Evolutionary conservation across 2,888 invertebrate species (phyloP).

Genomic region (Lasioglossum figueresi): DNA sequence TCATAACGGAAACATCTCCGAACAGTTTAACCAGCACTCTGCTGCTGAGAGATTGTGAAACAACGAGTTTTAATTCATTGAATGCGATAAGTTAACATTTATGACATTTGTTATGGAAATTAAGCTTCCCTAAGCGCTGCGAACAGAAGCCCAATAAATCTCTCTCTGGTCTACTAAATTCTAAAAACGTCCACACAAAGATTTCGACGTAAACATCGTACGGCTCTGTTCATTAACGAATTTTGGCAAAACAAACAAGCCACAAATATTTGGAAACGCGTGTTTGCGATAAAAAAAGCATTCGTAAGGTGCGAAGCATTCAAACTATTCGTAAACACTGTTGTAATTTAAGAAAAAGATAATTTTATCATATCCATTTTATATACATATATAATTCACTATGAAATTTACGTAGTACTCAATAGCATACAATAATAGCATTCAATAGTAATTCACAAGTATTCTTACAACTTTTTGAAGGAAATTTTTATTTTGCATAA

Average conservation of each 20-base stretch:
- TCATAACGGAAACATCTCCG: not conserved
- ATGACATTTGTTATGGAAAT: not conserved
- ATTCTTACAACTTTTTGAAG: no score
- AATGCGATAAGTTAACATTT: not conserved
- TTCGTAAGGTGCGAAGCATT: not conserved
- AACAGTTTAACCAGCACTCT: not conserved
- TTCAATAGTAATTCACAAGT: no score
- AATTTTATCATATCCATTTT: not conserved
- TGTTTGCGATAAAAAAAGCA: not conserved
- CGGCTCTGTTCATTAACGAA: not conserved
- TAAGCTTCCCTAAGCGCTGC: not conserved
- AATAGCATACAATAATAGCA: no score
- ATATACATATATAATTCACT: not conserved
- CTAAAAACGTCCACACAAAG: not conserved
- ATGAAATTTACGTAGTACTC: not conserved
- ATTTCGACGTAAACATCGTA: not conserved
- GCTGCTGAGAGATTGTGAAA: not conserved
- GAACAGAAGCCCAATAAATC: not conserved
- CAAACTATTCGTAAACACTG: not conserved
- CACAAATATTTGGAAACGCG: constrained; percentile 2
- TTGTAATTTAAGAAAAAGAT: not conserved
- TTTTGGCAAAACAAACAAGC: not conserved
- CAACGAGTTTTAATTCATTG: not conserved
- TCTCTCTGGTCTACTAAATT: not conserved
- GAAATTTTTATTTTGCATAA: no score